Evolutionary conservation across 2,113 vertebrate genomes (phyloP).

Genomic region (Dasypus novemcinctus): DNA sequence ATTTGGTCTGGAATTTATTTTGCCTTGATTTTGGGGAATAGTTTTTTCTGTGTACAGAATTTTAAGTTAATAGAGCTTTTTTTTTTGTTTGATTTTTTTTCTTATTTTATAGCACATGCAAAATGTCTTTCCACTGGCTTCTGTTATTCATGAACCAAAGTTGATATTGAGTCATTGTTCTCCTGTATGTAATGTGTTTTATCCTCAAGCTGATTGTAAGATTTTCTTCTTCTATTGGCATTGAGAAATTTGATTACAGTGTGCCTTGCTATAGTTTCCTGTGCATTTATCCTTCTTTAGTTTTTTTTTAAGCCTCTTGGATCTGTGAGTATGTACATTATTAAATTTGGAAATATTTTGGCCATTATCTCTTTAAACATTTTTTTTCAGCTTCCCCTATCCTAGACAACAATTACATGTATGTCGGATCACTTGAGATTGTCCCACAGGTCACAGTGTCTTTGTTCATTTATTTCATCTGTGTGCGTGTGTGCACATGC

Average conservation of each 20-base stretch:
- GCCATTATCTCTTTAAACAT: background rate
- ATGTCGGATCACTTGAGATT: background rate
- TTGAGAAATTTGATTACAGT: background rate
- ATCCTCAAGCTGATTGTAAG: background rate
- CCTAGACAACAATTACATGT: background rate
- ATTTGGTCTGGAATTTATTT: background rate
- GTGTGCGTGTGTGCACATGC: background rate
- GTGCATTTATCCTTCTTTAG: background rate
- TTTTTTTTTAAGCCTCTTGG: background rate
- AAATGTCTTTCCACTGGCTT: background rate
- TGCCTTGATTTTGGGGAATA: background rate
- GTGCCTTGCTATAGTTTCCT: background rate
- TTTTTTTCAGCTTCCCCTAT: background rate
- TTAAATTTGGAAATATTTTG: background rate
- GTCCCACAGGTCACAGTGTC: background rate
- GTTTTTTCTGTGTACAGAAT: background rate
- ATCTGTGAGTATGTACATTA: background rate
- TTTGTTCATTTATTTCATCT: background rate
- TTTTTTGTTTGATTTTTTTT: background rate
- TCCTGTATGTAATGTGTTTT: background rate
- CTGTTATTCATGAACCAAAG: background rate
- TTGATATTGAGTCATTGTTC: background rate
- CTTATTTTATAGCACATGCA: background rate
- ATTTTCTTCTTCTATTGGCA: background rate
- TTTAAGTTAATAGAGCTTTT: background rate